Evolutionary conservation across 2,797 vertebrate genomes (phyloP).

Genomic region (Mareca strepera): DNA sequence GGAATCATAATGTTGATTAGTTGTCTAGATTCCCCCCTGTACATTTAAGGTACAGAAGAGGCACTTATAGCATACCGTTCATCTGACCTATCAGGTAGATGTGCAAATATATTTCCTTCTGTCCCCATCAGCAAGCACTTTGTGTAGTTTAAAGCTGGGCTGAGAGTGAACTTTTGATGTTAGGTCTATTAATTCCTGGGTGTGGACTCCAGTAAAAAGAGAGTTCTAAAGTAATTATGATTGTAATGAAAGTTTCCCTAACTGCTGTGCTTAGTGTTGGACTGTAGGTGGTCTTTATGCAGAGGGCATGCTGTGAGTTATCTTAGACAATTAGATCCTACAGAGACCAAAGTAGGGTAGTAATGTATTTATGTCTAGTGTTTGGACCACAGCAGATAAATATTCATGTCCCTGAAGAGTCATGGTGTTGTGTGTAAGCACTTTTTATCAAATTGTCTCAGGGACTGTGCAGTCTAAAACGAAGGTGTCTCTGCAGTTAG

Average conservation of each 20-base stretch:
- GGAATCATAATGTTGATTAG: background rate
- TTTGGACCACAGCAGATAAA: background rate
- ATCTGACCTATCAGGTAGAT: background rate
- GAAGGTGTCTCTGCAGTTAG: background rate
- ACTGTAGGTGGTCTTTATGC: conserved; percentile 31
- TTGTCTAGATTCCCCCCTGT: background rate
- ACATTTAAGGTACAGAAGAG: background rate
- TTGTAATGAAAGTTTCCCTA: conserved; percentile 7
- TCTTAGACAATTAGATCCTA: conserved; percentile 7
- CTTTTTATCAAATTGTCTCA: background rate
- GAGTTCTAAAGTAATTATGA: background rate
- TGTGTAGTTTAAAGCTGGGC: background rate
- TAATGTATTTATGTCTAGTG: background rate
- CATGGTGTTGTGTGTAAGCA: background rate
- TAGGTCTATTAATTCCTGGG: background rate
- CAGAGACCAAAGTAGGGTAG: background rate
- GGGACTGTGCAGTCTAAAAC: background rate
- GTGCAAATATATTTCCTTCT: background rate
- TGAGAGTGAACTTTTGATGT: background rate
- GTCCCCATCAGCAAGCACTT: background rate
- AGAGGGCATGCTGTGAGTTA: background rate
- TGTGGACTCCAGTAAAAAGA: background rate
- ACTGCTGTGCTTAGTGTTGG: background rate
- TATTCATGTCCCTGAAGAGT: background rate
- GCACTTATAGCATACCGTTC: background rate